Evolutionary conservation across 2,113 vertebrate genomes (phyloP).

Genomic region (Onychostoma macrolepis): DNA sequence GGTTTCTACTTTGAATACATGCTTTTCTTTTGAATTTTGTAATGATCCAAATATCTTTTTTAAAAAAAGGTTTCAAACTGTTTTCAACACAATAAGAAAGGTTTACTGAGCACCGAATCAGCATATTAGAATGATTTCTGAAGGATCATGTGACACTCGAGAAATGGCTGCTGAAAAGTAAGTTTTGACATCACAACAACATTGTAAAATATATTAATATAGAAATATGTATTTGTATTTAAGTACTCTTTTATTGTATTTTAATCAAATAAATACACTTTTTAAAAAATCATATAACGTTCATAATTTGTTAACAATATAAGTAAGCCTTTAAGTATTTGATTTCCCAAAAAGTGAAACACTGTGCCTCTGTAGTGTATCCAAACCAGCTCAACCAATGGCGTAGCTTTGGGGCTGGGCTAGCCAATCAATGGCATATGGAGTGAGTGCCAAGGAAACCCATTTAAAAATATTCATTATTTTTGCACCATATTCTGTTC

Average conservation of each 20-base stretch:
- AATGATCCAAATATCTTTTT: not conserved
- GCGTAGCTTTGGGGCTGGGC: not conserved
- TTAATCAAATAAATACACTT: too few species aligned
- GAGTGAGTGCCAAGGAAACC: not conserved
- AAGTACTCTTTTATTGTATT: too few species aligned
- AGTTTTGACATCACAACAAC: too few species aligned
- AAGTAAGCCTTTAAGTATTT: not conserved
- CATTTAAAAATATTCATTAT: not conserved
- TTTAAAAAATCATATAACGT: too few species aligned
- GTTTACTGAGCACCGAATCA: too few species aligned
- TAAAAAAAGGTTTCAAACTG: too few species aligned
- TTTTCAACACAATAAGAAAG: too few species aligned
- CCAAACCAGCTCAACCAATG: not conserved
- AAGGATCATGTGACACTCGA: too few species aligned
- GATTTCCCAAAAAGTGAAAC: not conserved
- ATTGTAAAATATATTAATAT: too few species aligned
- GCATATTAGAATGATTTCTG: too few species aligned
- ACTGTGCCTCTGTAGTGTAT: not conserved
- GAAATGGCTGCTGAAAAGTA: too few species aligned
- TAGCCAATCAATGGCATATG: not conserved
- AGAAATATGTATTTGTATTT: too few species aligned
- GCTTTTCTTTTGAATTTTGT: not conserved
- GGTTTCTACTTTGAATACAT: not conserved
- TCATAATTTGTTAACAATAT: not conserved
- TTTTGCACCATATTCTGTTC: not conserved